Conservation (phyloP, 2,113 vertebrate species). For the Sceloporus tristichus region DNA sequence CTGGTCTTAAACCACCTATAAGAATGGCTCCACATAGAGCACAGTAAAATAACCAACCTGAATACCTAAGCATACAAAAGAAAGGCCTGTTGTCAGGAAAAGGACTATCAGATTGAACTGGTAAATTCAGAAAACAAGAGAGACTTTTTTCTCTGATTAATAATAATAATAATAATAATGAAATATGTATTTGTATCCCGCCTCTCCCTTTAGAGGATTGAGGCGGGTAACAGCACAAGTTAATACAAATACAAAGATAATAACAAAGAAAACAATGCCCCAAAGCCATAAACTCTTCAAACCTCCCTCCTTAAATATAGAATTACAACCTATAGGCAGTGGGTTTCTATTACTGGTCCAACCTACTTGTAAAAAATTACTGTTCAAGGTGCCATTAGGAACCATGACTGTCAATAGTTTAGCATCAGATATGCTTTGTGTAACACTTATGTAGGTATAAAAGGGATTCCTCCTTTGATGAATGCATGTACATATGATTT, state of each 20-base stretch:
- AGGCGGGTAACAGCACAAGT: too few relatives aligned
- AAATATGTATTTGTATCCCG: too few relatives aligned
- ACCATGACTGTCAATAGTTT: background rate
- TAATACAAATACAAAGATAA: too few relatives aligned
- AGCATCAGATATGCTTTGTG: rapidly evolving
- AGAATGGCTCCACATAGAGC: background rate
- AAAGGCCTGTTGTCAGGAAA: too few relatives aligned
- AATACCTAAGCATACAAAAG: background rate
- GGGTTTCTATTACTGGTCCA: background rate
- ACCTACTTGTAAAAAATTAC: background rate
- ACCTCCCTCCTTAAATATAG: too few relatives aligned
- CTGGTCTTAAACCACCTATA: background rate
- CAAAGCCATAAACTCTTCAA: too few relatives aligned
- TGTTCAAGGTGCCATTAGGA: background rate
- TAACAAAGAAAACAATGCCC: too few relatives aligned
- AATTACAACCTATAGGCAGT: background rate
- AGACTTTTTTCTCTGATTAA: background rate
- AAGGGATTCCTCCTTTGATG: background rate
- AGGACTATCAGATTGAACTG: too few relatives aligned
- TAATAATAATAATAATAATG: too few relatives aligned
- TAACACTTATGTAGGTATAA: background rate
- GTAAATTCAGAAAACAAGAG: too few relatives aligned
- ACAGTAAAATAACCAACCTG: background rate
- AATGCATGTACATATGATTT: too few relatives aligned
- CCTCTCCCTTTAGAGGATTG: too few relatives aligned